phyloP scores from a whole-genome alignment of 1,140 invertebrate genomes.

The Zophobas morio region DNA sequence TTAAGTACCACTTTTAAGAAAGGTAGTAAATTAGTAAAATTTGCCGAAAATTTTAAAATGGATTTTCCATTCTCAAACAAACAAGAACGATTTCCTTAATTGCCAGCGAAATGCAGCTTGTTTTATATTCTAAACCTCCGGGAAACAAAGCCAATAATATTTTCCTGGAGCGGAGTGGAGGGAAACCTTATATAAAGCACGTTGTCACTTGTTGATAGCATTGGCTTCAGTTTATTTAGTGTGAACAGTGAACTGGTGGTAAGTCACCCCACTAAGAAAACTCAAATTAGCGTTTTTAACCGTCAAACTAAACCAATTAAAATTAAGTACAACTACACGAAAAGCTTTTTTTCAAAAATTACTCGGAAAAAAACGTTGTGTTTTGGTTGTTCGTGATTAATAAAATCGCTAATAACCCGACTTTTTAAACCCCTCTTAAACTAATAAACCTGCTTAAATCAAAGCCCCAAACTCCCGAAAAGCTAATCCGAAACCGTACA shows the following conservation, averaged over 20 bases:
- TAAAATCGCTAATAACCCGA: neutral
- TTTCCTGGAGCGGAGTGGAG: constrained; percentile 54
- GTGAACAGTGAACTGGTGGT: constrained; percentile 30
- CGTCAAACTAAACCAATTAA: too few relatives aligned
- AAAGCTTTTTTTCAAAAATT: too few relatives aligned
- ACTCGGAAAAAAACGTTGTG: too few relatives aligned
- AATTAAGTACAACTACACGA: too few relatives aligned
- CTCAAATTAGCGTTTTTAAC: neutral
- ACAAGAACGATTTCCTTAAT: constrained; percentile 14
- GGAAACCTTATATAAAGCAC: constrained; percentile 65
- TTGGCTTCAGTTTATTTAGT: constrained; percentile 64
- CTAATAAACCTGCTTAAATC: constrained; percentile 12
- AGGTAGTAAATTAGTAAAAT: too few relatives aligned
- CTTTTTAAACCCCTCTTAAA: neutral
- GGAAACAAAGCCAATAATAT: constrained; percentile 55
- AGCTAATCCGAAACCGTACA: constrained; percentile 44
- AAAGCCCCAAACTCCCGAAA: constrained; percentile 29
- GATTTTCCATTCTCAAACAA: neutral
- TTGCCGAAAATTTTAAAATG: neutral
- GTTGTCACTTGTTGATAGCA: constrained; percentile 64
- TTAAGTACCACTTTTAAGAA: too few relatives aligned
- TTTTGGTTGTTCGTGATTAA: too few relatives aligned
- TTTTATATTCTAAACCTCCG: constrained; percentile 45
- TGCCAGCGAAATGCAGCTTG: constrained; percentile 25
- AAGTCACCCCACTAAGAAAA: neutral